phyloP scores from a whole-genome alignment of 1,140 invertebrate genomes.

The Pantala flavescens region DNA sequence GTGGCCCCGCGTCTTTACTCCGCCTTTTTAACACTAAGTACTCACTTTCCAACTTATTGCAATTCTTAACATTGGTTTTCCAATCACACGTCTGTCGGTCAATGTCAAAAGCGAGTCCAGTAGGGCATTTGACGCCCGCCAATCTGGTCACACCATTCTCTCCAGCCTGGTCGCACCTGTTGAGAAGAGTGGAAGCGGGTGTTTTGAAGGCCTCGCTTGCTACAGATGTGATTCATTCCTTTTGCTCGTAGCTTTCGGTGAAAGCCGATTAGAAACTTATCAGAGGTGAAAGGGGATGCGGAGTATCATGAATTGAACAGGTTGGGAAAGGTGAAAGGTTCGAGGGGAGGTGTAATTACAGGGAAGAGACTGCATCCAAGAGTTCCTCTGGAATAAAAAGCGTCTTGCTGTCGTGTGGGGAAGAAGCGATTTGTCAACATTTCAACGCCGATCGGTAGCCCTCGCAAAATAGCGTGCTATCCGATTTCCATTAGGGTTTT shows the following conservation, averaged over 20 bases:
- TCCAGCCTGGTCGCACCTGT: slow-evolving; percentile 79
- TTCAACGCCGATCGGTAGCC: too few relatives aligned
- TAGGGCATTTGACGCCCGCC: slow-evolving; percentile 76
- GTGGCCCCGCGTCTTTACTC: neutral
- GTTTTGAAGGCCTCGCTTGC: neutral
- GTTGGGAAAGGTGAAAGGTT: too few relatives aligned
- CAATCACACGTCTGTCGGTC: slow-evolving; percentile 90
- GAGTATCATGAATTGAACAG: too few relatives aligned
- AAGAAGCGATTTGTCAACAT: too few relatives aligned
- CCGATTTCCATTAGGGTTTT: too few relatives aligned
- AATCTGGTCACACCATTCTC: slow-evolving; percentile 74
- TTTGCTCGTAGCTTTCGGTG: neutral
- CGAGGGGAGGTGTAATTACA: too few relatives aligned
- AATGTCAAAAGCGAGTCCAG: slow-evolving; percentile 87
- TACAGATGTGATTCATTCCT: neutral
- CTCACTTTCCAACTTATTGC: slow-evolving; percentile 87
- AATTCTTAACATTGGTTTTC: slow-evolving; percentile 92
- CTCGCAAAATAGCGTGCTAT: too few relatives aligned
- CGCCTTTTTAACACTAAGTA: slow-evolving; percentile 28
- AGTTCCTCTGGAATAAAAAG: too few relatives aligned
- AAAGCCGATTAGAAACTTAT: neutral
- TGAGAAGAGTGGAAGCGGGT: neutral
- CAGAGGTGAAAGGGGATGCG: too few relatives aligned
- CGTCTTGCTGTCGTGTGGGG: too few relatives aligned
- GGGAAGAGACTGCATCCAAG: too few relatives aligned